Base-by-base conservation (phyloP, 2,113 vertebrate genomes). In the Leptocoma aspasia region DNA sequence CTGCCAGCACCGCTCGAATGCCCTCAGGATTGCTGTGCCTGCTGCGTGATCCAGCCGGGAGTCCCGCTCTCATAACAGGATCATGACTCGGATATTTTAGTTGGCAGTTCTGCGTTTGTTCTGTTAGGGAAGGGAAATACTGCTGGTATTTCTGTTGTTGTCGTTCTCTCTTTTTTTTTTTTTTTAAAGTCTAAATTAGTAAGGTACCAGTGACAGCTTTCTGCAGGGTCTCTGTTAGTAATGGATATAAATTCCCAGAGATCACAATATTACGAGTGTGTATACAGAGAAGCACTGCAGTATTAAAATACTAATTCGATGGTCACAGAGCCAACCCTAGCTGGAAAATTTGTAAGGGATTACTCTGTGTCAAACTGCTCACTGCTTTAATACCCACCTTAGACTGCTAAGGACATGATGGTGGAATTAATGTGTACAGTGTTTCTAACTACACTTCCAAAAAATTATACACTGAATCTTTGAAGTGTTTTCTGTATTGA, bases 141-240 rank as follows among this genome's bases (percentile, higher is more conserved):
- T 59, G 54, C 47, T 66, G 47, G 15, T 53, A 7, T 57, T 89
- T 50, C 27, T 85, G 60, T 44, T 72, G 35, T 75, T 82, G 49
- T 2, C 0, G 8, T 82, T 71, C 5, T 30, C 12, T 52, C 7
- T 8, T n/a, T 27, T 23, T 7, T 11, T n/a, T 14, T 30, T 26
- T 49, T 65, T 61, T 47, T 5, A 1, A 42, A 45, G 49, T 10
- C 17, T 75, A 12, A 93, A 61, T 52, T 20, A 64, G 33, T 41
- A 24, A 69, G 20, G 21, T 14, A 39, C 37, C 13, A 71, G 27
- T 2, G 10, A 57, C 31, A 64, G 9, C 0, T 2, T 37, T 45
- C 49, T 56, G 9, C 41, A 33, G 28, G 57, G 21, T 54, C 33
- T 7, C 0, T 39, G 5, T 28, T 27, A 49, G 22, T 13, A 18